phyloP scores from a whole-genome alignment of 2,797 vertebrate species.

The Microctenopoma stevenorrisi region DNA sequence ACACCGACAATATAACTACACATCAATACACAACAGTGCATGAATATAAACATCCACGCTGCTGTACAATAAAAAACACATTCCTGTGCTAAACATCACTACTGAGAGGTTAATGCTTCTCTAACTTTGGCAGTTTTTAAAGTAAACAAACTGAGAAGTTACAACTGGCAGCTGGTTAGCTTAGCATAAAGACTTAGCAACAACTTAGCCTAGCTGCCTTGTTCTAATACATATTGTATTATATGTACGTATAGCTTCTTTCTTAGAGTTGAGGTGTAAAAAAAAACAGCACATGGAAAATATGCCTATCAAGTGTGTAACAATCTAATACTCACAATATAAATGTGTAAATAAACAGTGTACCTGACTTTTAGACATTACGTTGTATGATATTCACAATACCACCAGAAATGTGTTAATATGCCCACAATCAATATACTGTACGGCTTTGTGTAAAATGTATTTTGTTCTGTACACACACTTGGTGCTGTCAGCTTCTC shows the following conservation, averaged over 20 bases:
- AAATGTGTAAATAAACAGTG: neutral
- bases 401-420: neutral
- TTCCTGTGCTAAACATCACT: constrained; percentile 36
- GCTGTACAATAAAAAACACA: constrained; percentile 29
- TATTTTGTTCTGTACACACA: constrained; percentile 13
- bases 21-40: constrained; percentile 4
- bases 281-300: neutral
- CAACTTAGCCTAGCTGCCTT: too few relatives aligned
- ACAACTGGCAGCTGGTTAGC: too few relatives aligned
- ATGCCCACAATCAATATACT: constrained; percentile 3
- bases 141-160: neutral
- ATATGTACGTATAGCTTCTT: too few relatives aligned
- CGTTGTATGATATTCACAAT: constrained; percentile 5
- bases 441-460: neutral
- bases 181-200: too few relatives aligned
- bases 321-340: constrained; percentile 1
- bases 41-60: constrained; percentile 42
- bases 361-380: constrained; percentile 24
- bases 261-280: too few relatives aligned
- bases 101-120: neutral
- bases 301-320: neutral
- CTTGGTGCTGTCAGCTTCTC: constrained; percentile 16
- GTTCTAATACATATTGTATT: too few relatives aligned
- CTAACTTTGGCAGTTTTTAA: constrained; percentile 35
- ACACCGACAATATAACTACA: constrained; percentile 17